A percentile compares a stretch with the other conserved stretches of the same genome.
phyloP scores from a whole-genome alignment of 37 sponge, comb jelly and placozoan genomes.

The Spongia lamella region DNA sequence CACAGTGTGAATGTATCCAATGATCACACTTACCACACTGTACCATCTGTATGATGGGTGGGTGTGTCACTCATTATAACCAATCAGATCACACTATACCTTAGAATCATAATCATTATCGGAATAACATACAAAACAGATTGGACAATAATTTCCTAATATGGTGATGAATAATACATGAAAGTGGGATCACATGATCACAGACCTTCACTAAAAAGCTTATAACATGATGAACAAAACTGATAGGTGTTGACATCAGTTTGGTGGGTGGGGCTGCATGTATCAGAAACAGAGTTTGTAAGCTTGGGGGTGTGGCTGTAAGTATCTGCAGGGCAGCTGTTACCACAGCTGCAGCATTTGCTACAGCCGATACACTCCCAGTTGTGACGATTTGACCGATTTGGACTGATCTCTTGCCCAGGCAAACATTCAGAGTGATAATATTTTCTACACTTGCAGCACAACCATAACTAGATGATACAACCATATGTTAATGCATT shows the following conservation, averaged over 20 bases:
- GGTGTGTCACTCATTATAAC: neutral
- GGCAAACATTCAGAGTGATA: constrained; percentile 53
- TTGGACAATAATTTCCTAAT: constrained; percentile 88
- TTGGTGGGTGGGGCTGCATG: constrained; percentile 22
- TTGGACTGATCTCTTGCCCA: constrained; percentile 22
- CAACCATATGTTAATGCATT: too few species aligned
- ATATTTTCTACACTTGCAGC: constrained; percentile 30
- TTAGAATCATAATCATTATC: constrained; percentile 84
- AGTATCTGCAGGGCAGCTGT: neutral
- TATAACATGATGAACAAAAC: constrained; percentile 20
- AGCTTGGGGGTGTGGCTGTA: neutral
- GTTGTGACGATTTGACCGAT: neutral
- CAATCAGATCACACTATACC: constrained; percentile 28
- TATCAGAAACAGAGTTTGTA: constrained; percentile 12
- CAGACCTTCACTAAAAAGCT: constrained; percentile 39
- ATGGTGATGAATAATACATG: neutral
- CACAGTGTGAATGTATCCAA: constrained; percentile 88
- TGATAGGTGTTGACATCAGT: constrained; percentile 17
- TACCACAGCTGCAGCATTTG: constrained; percentile 40
- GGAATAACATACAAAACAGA: constrained; percentile 78
- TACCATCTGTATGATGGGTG: constrained; percentile 68
- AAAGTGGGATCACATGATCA: neutral
- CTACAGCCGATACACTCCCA: constrained; percentile 66
- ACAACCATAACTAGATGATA: neutral
- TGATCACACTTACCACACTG: constrained; percentile 80